phyloP scores from a whole-genome alignment of 2,113 vertebrate genomes.

The Oryctolagus cuniculus region DNA sequence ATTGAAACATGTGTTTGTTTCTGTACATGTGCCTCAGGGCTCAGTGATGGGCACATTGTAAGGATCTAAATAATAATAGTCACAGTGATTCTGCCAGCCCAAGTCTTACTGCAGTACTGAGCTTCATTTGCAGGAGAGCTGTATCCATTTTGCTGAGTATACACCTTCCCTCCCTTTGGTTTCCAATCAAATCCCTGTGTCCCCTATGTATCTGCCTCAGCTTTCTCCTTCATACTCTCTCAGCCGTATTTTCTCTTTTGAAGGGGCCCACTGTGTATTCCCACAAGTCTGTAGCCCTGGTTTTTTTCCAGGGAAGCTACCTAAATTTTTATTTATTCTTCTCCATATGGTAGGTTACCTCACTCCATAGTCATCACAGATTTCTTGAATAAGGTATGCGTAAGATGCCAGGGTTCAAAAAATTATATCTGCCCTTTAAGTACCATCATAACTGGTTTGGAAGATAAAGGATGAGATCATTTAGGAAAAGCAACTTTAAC shows the following conservation, averaged over 20 bases:
- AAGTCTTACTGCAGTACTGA: slow-evolving; percentile 4
- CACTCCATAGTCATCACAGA: not conserved
- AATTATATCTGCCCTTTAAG: not conserved
- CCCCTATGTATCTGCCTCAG: not conserved
- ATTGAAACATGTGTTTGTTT: slow-evolving; percentile 85
- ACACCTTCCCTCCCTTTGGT: not conserved
- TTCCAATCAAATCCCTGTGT: not conserved
- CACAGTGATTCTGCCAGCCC: slow-evolving; percentile 56
- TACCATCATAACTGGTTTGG: not conserved
- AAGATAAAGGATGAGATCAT: slow-evolving; percentile 45
- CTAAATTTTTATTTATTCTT: not conserved
- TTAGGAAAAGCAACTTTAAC: not conserved
- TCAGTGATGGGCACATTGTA: slow-evolving; percentile 79
- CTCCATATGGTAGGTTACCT: not conserved
- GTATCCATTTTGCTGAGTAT: slow-evolving; percentile 22
- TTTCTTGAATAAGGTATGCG: not conserved
- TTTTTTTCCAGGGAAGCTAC: slow-evolving; percentile 29
- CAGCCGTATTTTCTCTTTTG: not conserved
- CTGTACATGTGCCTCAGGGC: slow-evolving; percentile 77
- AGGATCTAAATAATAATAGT: slow-evolving; percentile 80
- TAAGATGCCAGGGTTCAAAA: not conserved
- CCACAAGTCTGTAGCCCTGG: not conserved
- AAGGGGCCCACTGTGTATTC: not conserved
- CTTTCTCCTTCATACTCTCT: not conserved
- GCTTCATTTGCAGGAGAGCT: slow-evolving; percentile 55